Evolutionary conservation across 1,140 invertebrate species (phyloP).

Genomic region (Heliothis virescens): DNA sequence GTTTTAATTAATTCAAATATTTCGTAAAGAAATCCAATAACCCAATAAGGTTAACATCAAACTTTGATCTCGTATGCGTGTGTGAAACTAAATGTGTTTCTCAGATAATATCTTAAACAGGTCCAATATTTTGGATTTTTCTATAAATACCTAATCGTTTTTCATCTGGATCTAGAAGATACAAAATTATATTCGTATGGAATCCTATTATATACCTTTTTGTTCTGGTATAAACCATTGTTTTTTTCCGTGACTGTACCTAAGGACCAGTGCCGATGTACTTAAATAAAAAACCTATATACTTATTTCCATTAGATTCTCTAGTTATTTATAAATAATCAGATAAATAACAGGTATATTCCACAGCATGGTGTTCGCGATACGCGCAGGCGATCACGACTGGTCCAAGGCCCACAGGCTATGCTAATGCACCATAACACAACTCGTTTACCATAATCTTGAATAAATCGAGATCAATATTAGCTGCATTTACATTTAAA

Average conservation of each 20-base stretch:
- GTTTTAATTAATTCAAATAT: no score
- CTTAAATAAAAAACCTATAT: not conserved
- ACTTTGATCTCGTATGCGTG: no score
- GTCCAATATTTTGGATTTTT: no score
- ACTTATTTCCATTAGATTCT: no score
- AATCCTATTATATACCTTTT: no score
- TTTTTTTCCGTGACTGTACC: no score
- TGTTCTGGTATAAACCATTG: no score
- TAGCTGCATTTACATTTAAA: not conserved
- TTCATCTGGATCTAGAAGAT: not conserved
- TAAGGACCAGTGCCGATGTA: no score
- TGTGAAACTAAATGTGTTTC: no score
- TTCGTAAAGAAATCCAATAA: no score
- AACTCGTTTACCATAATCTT: not conserved
- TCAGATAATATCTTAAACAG: no score
- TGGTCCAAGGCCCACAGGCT: conserved; percentile 9
- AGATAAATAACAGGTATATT: not conserved
- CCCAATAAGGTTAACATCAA: no score
- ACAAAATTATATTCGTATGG: not conserved
- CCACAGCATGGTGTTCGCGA: not conserved
- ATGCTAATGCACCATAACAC: not conserved
- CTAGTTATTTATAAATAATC: not conserved
- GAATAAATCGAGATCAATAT: conserved; percentile 10
- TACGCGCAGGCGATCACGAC: not conserved
- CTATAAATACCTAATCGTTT: not conserved